Evolutionary conservation across 2,888 invertebrate genomes (phyloP).

Genomic region (Neocrepidodera transversa): DNA sequence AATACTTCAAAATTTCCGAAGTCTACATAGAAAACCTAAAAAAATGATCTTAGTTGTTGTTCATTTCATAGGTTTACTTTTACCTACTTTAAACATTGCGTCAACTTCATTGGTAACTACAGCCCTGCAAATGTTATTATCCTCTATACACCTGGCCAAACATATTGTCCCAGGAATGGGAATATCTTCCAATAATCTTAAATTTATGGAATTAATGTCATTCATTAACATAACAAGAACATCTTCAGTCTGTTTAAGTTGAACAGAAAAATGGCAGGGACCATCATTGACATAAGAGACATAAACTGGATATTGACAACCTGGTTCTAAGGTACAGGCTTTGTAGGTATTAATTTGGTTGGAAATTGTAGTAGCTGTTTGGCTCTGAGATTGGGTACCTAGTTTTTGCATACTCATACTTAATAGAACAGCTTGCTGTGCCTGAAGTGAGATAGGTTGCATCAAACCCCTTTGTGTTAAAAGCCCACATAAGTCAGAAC

Average conservation of each 20-base stretch:
- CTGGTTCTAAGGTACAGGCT: constrained; percentile 63
- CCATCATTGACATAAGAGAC: constrained; percentile 83
- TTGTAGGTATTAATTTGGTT: constrained; percentile 60
- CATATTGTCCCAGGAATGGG: constrained; percentile 80
- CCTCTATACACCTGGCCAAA: constrained; percentile 74
- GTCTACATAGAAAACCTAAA: constrained; percentile 75
- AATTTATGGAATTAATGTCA: constrained; percentile 70
- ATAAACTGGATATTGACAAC: constrained; percentile 71
- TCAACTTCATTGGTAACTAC: constrained; percentile 77
- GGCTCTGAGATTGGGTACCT: neutral
- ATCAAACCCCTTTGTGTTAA: constrained; percentile 62
- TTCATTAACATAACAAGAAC: constrained; percentile 74
- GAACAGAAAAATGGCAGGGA: constrained; percentile 78
- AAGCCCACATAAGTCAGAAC: constrained; percentile 62
- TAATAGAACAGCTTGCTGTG: constrained; percentile 60
- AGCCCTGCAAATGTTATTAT: constrained; percentile 75
- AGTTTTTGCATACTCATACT: constrained; percentile 59
- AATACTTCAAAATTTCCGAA: constrained; percentile 81
- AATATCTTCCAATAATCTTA: constrained; percentile 70
- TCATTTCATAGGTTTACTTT: neutral
- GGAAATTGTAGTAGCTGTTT: neutral
- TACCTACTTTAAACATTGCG: constrained; percentile 69
- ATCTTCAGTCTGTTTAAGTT: constrained; percentile 68
- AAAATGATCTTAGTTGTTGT: neutral
- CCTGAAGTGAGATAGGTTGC: constrained; percentile 60